Evolutionary conservation across 2,113 vertebrate genomes (phyloP), one percentile per base, ranked within the genome.

Genomic region (Xyliphius kryptos): DNA sequence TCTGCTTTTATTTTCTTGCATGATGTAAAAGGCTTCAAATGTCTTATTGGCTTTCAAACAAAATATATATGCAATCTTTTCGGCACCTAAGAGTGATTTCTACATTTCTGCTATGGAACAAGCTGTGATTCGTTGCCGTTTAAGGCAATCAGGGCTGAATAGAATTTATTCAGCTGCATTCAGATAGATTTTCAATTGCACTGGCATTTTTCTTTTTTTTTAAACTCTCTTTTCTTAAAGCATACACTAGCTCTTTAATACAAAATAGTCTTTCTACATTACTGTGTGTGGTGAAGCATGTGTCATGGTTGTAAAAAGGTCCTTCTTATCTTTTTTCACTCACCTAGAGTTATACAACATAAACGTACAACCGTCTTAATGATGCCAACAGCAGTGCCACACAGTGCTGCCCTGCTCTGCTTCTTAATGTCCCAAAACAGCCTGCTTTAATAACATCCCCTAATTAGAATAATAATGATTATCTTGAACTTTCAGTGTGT

Each of bases 401-500:
- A 47, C 65, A 41, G 38, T 8, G 26, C 61, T 65, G 66, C 61
- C 71, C 71, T 57, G 49, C 44, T 59, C 43, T 60, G 52, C 56
- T 67, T 32, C 61, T 17, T 52, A 68, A 69, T 61, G 66, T 72
- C 70, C 61, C 55, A 56, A 44, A 70, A 54, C 53, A 49, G 65
- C 59, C 50, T 20, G 47, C 44, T 68, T 75, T 72, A 73, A 36
- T 49, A 57, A 58, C 70, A 66, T 47, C 46, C 63, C 64, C 66
- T 63, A 73, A 70, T 74, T 72, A 76, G 60, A 70, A 74, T 54
- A 63, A 72, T 51, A 64, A 60, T 79, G 73, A 78, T 80, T 80
- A 81, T 80, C 74, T 76, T 67, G 70, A 70, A 74, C 72, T 79
- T 70, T 83, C 75, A 69, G 72, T 75, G 61, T 74, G 58, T 71